Base-by-base conservation (phyloP, 1,140 invertebrate genomes). In the Macrobrachium rosenbergii region DNA sequence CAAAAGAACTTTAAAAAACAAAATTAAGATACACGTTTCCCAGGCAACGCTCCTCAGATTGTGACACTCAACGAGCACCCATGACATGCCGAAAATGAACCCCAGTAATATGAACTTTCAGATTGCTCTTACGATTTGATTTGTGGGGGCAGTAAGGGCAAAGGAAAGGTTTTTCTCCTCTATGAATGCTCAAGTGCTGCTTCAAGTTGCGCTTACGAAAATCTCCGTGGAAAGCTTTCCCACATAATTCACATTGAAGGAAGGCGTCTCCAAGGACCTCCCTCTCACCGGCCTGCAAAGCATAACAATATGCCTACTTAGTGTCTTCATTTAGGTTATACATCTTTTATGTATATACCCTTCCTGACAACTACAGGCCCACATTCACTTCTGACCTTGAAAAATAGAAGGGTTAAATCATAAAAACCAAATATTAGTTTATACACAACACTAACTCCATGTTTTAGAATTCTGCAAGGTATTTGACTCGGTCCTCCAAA, bases 101-200 rank as follows among this genome's bases (percentile, higher is more conserved):
- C 75, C 79, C 87, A 82, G 87, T 83, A 45, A 97, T 97, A 78
- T 89, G 89, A 60, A 89, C 84, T 72, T 89, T 89, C 63, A 89
- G 77, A 92, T 97, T 98, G 67, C 96, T 97, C 92, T 97, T 98
- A 82, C 96, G 96, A 84, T 89, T 89, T 11, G 89, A 87, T 72
- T 88, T 87, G 83, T 89, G 89, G 60, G 86, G 83, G 92, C 97
- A 98, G 83, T 97, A 93, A 77, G 94, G 94, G 92, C 97, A 98
- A 89, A 95, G 94, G 93, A 97, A 98, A 16, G 96, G 96, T 87
- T 96, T 93, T 92, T 97, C 97, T 83, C 96, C 97, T 90, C 96
- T 97, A 92, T 98, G 97, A 19, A 95, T 95, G 19, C 96, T 93
- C 89, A 97, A 93, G 91, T 98, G 97, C 89, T 95, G 90, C 90